Evolutionary conservation across 1,140 invertebrate genomes (phyloP).

Genomic region (Neodiprion fabricii): DNA sequence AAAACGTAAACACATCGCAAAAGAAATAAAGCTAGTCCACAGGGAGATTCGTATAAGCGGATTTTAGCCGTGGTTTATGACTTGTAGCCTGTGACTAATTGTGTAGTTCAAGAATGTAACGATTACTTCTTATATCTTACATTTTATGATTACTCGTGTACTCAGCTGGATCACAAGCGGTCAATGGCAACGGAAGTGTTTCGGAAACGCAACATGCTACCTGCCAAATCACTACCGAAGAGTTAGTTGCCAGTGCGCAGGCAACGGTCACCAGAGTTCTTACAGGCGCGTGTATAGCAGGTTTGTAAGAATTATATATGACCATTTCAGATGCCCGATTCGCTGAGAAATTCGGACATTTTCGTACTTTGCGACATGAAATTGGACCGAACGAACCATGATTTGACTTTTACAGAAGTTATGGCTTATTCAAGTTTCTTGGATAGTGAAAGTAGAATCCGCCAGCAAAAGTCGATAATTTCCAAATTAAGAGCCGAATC

Average conservation of each 20-base stretch:
- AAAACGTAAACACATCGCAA: too few species aligned
- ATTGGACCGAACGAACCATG: background rate
- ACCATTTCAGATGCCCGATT: too few species aligned
- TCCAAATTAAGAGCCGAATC: too few species aligned
- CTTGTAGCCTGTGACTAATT: too few species aligned
- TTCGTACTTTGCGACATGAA: background rate
- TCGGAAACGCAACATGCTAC: constrained; percentile 53
- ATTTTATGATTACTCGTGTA: background rate
- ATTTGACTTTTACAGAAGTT: background rate
- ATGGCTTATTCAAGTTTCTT: too few species aligned
- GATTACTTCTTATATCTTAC: background rate
- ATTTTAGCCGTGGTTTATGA: too few species aligned
- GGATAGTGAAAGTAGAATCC: too few species aligned
- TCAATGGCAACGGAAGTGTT: constrained; percentile 12
- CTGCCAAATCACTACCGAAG: constrained; percentile 56
- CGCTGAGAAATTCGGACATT: constrained; percentile 4
- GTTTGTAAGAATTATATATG: constrained; percentile 37
- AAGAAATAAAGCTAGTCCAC: too few species aligned
- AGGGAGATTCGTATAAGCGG: too few species aligned
- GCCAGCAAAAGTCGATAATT: too few species aligned
- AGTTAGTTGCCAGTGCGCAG: constrained; percentile 58
- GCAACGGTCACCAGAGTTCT: constrained; percentile 57
- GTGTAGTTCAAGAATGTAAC: background rate
- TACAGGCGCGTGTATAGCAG: constrained; percentile 56
- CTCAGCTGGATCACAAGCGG: background rate